phyloP scores from a whole-genome alignment of 1,140 invertebrate genomes.

The Euura lappo region DNA sequence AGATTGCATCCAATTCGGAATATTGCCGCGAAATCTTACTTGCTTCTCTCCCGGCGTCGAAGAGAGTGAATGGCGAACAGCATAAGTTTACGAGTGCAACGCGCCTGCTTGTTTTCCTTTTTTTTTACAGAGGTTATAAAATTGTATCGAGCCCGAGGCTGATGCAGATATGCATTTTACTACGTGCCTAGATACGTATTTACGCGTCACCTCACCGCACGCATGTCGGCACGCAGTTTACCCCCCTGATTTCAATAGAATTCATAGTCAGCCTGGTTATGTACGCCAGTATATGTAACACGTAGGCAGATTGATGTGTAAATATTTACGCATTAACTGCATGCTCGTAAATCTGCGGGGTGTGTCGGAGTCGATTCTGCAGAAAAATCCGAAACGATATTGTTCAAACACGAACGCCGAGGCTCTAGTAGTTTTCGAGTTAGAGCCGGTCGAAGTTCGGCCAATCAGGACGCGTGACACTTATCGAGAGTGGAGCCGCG shows the following conservation, averaged over 20 bases:
- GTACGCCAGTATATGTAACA: neutral
- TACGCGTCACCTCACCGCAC: neutral
- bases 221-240: neutral
- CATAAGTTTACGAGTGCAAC: no score
- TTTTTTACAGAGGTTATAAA: no score
- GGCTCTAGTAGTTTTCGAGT: neutral
- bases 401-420: neutral
- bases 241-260: neutral
- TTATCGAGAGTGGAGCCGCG: neutral
- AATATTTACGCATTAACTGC: no score
- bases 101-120: no score
- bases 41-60: no score
- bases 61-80: no score
- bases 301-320: no score
- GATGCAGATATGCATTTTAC: neutral
- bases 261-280: neutral
- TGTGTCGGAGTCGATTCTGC: neutral
- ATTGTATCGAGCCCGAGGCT: no score
- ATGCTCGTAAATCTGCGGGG: no score
- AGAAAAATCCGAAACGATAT: neutral
- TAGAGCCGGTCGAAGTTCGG: neutral
- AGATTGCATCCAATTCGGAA: no score
- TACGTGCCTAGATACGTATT: neutral
- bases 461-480: neutral
- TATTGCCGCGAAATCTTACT: no score